phyloP scores from a whole-genome alignment of 2,888 invertebrate genomes.

The Pollenia amentaria region DNA sequence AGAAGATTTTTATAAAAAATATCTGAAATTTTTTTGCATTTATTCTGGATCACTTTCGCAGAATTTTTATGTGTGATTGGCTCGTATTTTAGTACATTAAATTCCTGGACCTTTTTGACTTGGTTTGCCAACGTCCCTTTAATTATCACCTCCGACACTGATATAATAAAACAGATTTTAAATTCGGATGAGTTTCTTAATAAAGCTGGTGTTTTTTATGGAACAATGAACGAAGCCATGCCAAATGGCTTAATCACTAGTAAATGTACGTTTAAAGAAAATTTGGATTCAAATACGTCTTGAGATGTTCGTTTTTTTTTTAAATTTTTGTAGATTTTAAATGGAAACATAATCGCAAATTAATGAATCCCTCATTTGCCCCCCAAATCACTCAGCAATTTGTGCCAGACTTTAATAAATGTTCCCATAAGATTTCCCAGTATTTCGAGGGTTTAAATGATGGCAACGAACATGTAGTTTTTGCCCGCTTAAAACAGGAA shows the following conservation, averaged over 20 bases:
- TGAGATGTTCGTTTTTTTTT: background rate
- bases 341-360: constrained; percentile 66
- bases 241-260: constrained; percentile 67
- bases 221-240: constrained; percentile 47
- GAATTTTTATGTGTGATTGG: constrained; percentile 37
- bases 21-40: background rate
- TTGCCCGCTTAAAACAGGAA: constrained; percentile 17
- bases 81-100: constrained; percentile 46
- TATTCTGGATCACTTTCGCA: background rate
- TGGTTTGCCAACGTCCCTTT: constrained; percentile 71
- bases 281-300: background rate
- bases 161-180: constrained; percentile 67
- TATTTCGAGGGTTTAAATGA: constrained; percentile 2
- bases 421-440: background rate
- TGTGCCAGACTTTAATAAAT: constrained; percentile 11
- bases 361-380: constrained; percentile 47
- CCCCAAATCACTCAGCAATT: constrained; percentile 31
- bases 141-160: constrained; percentile 70
- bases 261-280: constrained; percentile 37
- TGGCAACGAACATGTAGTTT: constrained; percentile 38
- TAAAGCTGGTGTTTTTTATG: constrained; percentile 63
- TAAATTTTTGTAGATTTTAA: constrained; percentile 41
- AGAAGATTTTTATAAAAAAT: background rate
- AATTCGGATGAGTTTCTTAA: constrained; percentile 71
- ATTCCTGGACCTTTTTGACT: constrained; percentile 48